Percentiles rank a stretch among this genome's conserved stretches.
Conservation (phyloP, 2,113 vertebrate species). For the Vombatus ursinus region DNA sequence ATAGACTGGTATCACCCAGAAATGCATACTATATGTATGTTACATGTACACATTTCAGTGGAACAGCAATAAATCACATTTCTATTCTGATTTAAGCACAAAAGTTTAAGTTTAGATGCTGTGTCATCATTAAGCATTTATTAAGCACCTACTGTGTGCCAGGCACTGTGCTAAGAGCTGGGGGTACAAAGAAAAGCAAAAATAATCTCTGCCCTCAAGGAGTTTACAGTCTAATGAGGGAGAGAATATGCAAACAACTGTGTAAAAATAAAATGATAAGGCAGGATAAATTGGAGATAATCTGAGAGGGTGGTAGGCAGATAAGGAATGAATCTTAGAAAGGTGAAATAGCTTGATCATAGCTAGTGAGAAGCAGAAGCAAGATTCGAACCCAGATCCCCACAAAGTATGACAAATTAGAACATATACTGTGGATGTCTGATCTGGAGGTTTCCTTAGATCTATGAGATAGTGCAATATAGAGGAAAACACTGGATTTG, state of each 20-base stretch:
- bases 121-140: no score
- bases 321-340: background rate
- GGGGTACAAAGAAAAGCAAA: background rate
- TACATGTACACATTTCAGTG: no score
- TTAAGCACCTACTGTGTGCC: background rate
- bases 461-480: background rate
- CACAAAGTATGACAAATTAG: slow-evolving; percentile 3
- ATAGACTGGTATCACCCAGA: no score
- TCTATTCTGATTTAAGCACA: no score
- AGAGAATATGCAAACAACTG: no score
- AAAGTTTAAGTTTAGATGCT: no score
- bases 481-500: background rate
- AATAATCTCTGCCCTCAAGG: background rate
- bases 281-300: no score
- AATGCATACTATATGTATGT: no score
- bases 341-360: background rate
- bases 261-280: no score
- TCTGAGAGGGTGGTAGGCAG: background rate
- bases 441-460: background rate
- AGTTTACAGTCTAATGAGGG: background rate
- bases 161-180: background rate
- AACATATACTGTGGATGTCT: background rate
- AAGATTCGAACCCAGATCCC: background rate
- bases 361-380: background rate
- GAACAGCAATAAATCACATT: no score